A percentile compares a stretch with the other conserved stretches of the same genome.
These are phyloP conservation scores for Drosophila sucinea DNA, from an alignment of 1,140 invertebrate species.

Conservation along the genomic window DNA sequence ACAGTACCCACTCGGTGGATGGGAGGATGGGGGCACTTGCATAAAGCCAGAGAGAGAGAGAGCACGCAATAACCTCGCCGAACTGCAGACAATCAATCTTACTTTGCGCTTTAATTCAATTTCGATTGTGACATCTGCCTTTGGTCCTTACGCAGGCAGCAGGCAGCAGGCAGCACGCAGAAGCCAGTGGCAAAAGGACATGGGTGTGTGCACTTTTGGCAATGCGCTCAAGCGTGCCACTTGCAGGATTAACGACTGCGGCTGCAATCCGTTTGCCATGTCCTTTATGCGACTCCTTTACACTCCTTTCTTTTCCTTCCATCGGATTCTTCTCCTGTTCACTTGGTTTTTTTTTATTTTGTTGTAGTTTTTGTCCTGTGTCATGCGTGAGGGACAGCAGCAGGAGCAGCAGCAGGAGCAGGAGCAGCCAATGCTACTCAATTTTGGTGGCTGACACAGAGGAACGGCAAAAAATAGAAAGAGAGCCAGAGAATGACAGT, in stretches of 20 bases:
- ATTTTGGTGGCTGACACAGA: constrained; percentile 46
- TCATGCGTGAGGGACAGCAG: constrained; percentile 61
- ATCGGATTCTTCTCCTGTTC: constrained; percentile 3
- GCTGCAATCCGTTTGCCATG: constrained; percentile 72
- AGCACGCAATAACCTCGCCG: constrained; percentile 77
- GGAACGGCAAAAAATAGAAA: background rate
- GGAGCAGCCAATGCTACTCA: constrained; percentile 59
- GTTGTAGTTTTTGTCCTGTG: constrained; percentile 44
- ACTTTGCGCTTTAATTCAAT: constrained; percentile 82
- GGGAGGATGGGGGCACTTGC: background rate
- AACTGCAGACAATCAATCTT: constrained; percentile 81
- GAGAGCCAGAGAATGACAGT: constrained; percentile 54
- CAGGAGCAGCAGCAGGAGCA: constrained; percentile 30
- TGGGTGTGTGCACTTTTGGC: constrained; percentile 67
- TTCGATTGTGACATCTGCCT: constrained; percentile 82
- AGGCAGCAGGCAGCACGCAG: constrained; percentile 8
- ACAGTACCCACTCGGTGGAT: constrained; percentile 2
- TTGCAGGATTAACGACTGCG: constrained; percentile 77
- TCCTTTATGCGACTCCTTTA: constrained; percentile 42
- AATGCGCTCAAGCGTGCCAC: constrained; percentile 77
- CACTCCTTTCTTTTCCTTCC: constrained; percentile 19
- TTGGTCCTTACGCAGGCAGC: constrained; percentile 61
- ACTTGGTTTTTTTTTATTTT: constrained; percentile 31
- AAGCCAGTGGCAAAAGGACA: constrained; percentile 41
- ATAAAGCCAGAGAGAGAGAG: constrained; percentile 17